phyloP scores from a whole-genome alignment of 2,797 vertebrate genomes.

The Sebastes kiyomatsui region DNA sequence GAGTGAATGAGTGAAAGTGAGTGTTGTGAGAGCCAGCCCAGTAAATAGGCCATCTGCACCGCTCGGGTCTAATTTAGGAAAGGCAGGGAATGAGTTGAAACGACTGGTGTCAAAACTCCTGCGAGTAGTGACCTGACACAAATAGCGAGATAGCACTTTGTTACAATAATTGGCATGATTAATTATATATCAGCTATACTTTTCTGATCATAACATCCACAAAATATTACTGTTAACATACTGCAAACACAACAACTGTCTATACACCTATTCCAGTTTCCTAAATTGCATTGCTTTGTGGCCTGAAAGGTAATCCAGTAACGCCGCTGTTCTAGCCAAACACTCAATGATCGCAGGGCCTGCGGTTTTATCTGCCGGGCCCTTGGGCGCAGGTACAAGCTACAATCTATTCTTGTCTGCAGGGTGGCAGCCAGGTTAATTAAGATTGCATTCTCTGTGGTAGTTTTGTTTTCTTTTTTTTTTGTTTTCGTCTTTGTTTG shows the following conservation, averaged over 20 bases:
- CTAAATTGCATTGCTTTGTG: not conserved
- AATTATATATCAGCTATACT: not conserved
- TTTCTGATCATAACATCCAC: not conserved
- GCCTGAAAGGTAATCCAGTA: not conserved
- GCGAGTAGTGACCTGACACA: not conserved
- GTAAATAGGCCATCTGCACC: slow-evolving; percentile 29
- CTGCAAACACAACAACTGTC: not conserved
- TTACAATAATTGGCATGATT: not conserved
- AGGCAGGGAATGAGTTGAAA: slow-evolving; percentile 12
- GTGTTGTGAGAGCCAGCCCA: not conserved
- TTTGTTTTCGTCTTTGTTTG: not conserved
- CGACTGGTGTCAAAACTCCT: slow-evolving; percentile 18
- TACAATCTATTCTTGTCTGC: not conserved
- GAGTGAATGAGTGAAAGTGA: slow-evolving; percentile 3
- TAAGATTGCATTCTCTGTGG: not conserved
- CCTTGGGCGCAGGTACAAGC: not conserved
- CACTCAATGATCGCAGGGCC: not conserved
- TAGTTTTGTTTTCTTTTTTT: not conserved
- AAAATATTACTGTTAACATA: not conserved
- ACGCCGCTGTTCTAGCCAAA: no score
- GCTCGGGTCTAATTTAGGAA: slow-evolving; percentile 39
- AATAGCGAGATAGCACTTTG: not conserved
- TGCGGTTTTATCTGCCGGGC: not conserved
- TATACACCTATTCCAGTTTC: not conserved
- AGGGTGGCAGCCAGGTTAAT: not conserved